These are phyloP conservation scores for Sitophilus oryzae DNA, from an alignment of 1,140 invertebrate species.

Conservation along the genomic window DNA sequence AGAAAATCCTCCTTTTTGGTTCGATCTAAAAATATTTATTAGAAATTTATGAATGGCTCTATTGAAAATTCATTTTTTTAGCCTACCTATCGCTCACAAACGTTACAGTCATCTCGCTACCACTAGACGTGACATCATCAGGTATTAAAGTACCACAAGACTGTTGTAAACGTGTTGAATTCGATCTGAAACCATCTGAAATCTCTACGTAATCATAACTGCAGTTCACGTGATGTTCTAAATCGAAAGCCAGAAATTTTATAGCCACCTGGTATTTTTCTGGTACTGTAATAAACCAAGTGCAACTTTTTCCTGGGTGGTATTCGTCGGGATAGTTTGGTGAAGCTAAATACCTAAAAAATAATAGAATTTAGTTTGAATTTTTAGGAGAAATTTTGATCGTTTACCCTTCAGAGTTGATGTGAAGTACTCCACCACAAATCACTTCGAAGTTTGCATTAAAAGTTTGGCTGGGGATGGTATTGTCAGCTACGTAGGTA, in stretches of 20 bases:
- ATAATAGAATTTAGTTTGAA: neutral
- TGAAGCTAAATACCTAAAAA: slow-evolving; percentile 78
- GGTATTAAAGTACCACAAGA: slow-evolving; percentile 95
- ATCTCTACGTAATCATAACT: slow-evolving; percentile 94
- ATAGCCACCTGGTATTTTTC: slow-evolving; percentile 77
- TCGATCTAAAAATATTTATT: neutral
- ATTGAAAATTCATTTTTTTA: neutral
- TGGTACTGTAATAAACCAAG: slow-evolving; percentile 90
- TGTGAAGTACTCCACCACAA: slow-evolving; percentile 57
- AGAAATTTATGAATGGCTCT: neutral
- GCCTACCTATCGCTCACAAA: slow-evolving; percentile 95
- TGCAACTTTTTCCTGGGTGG: slow-evolving; percentile 88
- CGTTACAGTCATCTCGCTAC: slow-evolving; percentile 86
- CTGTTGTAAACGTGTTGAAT: slow-evolving; percentile 77
- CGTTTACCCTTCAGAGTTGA: slow-evolving; percentile 14
- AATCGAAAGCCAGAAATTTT: slow-evolving; percentile 76
- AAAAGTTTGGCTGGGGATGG: slow-evolving; percentile 67
- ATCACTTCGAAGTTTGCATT: slow-evolving; percentile 80
- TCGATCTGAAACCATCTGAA: slow-evolving; percentile 67
- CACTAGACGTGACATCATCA: slow-evolving; percentile 75
- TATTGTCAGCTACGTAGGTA: slow-evolving; percentile 67
- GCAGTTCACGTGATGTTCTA: slow-evolving; percentile 97
- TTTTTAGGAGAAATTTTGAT: slow-evolving; percentile 1
- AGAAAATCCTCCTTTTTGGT: slow-evolving; percentile 90
- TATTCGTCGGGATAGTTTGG: slow-evolving; percentile 97